Base-by-base conservation (phyloP, 2,797 vertebrate species). In the Avahi laniger region DNA sequence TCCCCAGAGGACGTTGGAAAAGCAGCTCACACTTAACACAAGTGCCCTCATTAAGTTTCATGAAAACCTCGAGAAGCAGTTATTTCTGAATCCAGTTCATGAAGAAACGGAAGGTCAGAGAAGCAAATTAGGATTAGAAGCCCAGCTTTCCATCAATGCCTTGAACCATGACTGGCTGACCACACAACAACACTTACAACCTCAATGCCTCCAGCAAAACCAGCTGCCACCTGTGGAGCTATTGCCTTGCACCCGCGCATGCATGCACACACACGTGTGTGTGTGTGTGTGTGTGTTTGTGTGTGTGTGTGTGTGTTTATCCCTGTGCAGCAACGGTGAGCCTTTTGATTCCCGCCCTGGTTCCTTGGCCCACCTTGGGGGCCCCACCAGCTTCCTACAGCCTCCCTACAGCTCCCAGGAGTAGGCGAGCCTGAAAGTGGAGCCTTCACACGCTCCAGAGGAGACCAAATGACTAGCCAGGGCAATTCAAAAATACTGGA, bases 161-260 rank as follows among this genome's bases (percentile, higher is more conserved):
- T 73, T 13, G 41, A 43, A 3, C 14, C n/a, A 30, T 3, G 17
- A 13, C 38, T 8, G 28, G 7, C 33, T 82, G n/a, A 43, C 15
- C 13, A 24, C 8, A 48, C 2, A 24, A 48, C 17, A 41, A n/a
- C 8, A 22, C 11, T 46, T 1, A 8, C 57, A 35, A 4, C 10
- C 7, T 38, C 14, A 48, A 43, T 3, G 30, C n/a, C 4, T 10
- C 5, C 80, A 38, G 1, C 30, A 46, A 41, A 57, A 41, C 9
- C 22, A 76, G 4, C 15, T 6, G 0, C 1, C 1, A 1, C 33
- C 65, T 26, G 1, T n/a, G n/a, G 43, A 65, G 41, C 57, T 4
- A 1, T n/a, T 3, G 7, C 15, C 63, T n/a, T 8, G 30, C 33
- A 18, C 48, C 43, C 43, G 14, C 15, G 48, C 15, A 5, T 17